phyloP scores from a whole-genome alignment of 2,797 vertebrate genomes.

The Fringilla coelebs region DNA sequence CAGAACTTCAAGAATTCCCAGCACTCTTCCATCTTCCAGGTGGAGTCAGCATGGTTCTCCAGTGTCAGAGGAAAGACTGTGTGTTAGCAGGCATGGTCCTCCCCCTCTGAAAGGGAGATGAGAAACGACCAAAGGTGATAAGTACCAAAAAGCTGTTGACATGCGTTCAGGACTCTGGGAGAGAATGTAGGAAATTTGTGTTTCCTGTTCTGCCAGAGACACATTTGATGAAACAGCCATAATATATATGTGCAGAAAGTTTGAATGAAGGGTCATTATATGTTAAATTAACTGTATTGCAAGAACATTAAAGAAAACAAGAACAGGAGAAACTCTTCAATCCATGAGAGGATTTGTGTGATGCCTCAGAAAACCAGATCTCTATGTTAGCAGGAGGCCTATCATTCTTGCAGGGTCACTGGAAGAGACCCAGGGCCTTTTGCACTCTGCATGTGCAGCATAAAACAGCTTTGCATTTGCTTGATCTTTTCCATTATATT shows the following conservation, averaged over 20 bases:
- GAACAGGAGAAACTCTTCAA: slow-evolving; percentile 46
- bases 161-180: background rate
- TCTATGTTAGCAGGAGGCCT: slow-evolving; percentile 40
- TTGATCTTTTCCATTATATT: slow-evolving; percentile 51
- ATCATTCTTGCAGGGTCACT: background rate
- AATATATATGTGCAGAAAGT: slow-evolving; percentile 5
- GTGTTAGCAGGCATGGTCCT: background rate
- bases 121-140: background rate
- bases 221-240: background rate
- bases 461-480: slow-evolving; percentile 42
- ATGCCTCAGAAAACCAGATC: slow-evolving; percentile 38
- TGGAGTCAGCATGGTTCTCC: background rate
- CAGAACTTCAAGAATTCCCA: background rate
- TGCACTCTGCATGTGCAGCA: slow-evolving; percentile 15
- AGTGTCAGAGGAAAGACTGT: background rate
- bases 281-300: slow-evolving; percentile 41
- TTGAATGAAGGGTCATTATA: slow-evolving; percentile 45
- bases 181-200: background rate
- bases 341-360: slow-evolving; percentile 37
- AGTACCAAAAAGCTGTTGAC: slow-evolving; percentile 28
- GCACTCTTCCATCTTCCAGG: background rate
- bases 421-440: slow-evolving; percentile 38
- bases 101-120: background rate
- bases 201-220: slow-evolving; percentile 43
- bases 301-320: slow-evolving; percentile 49